Conservation (phyloP, 2,888 invertebrate species). For the Agrochola circellaris region DNA sequence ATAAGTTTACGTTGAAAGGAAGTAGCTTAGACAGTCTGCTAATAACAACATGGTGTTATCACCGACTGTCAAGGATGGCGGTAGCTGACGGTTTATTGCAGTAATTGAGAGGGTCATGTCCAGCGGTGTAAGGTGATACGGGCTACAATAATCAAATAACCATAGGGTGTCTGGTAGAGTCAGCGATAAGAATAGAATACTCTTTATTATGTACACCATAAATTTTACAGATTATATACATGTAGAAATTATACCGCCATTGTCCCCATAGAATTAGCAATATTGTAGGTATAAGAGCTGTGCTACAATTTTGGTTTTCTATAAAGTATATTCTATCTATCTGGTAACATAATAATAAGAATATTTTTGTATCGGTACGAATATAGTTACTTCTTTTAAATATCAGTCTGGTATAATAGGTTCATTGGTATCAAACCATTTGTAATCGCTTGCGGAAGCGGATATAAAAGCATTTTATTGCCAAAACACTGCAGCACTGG, state of each 20-base stretch:
- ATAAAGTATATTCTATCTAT: not conserved
- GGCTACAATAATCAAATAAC: not conserved
- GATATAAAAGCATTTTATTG: slow-evolving; percentile 15
- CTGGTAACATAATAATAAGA: not conserved
- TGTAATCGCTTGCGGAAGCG: slow-evolving; percentile 16
- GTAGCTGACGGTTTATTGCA: not conserved
- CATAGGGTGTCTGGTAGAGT: not conserved
- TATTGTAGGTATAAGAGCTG: not conserved
- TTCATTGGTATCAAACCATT: not conserved
- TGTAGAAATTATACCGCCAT: not conserved
- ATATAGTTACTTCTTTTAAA: not conserved
- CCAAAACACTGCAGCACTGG: slow-evolving; percentile 19
- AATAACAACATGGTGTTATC: not conserved
- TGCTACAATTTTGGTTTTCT: not conserved
- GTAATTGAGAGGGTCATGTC: not conserved
- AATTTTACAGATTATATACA: too few species aligned
- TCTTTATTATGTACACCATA: too few species aligned
- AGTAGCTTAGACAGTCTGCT: not conserved
- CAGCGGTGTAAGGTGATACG: not conserved
- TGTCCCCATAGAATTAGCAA: not conserved
- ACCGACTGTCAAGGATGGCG: not conserved
- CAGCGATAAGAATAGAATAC: not conserved
- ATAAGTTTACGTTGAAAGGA: not conserved
- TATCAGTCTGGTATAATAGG: too few species aligned
- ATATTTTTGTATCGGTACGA: not conserved